These are phyloP conservation scores for Pomatostomus ruficeps DNA, from an alignment of 2,113 vertebrate genomes.

Conservation along the genomic window DNA sequence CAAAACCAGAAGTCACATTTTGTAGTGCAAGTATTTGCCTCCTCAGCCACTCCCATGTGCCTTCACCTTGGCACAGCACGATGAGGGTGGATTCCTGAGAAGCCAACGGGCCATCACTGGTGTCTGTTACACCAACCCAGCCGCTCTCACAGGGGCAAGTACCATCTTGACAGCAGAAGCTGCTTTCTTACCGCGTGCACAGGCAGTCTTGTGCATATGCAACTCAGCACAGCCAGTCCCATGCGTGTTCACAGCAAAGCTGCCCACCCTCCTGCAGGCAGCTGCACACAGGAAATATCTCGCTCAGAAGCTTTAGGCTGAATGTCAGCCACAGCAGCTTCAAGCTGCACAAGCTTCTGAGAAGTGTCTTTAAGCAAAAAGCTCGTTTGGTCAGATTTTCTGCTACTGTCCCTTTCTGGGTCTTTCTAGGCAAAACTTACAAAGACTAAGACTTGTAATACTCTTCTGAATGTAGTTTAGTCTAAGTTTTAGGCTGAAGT, in stretches of 20 bases:
- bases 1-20: neutral
- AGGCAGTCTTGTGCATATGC: neutral
- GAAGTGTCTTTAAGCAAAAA: neutral
- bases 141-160: conserved; percentile 2
- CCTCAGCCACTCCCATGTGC: neutral
- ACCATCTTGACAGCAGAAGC: conserved; percentile 12
- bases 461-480: neutral
- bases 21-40: neutral
- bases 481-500: neutral
- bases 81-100: neutral
- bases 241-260: neutral
- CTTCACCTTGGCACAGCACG: neutral
- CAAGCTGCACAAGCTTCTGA: neutral
- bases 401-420: neutral
- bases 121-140: conserved; percentile 9
- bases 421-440: neutral
- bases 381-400: neutral
- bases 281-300: neutral
- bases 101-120: neutral
- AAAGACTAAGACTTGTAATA: neutral
- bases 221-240: neutral
- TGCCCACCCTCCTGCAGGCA: neutral
- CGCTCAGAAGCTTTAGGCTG: neutral
- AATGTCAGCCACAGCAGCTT: neutral
- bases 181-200: neutral